Base-by-base conservation (phyloP, 2,888 invertebrate species). In the Habrosyne pyritoides region DNA sequence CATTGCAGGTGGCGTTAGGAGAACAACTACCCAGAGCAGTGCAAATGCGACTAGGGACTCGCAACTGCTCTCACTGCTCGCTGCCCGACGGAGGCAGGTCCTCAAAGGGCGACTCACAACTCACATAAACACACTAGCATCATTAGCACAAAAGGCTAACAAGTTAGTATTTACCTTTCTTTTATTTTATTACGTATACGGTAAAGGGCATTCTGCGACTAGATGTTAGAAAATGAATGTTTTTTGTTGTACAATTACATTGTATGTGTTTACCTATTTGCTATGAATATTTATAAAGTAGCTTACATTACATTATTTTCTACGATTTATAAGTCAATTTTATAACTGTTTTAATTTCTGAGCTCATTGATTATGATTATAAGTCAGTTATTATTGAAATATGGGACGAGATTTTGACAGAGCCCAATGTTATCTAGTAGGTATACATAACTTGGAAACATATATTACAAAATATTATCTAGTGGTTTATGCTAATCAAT, bases 61-160 rank as follows among this genome's bases (percentile, higher is more conserved):
- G 47, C 94, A 94, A 63, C 83, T 94, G 55, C 88, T 93, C 79
- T 93, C 93, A 8, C 80, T 95, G 50, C 85, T 95, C 61, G 94
- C 94, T 0, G 94, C 94, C 0, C 85, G 95, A 26, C 88, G 95
- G 52, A 91, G 94, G 46, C 94, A 95, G 54, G 83, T 94, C 52
- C 89, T 94, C 53, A 90, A 87, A 12, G 94, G 93, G 26, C 87
- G 94, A 47, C 87, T 93, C 64, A 86, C 93, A 21, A 87, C 91
- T 47, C 91, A 93, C 71, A 83, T 93, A 66, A 91, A 84, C 68
- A 89, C 90, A 5, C 67, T 93, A 50, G 86, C 93, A 30, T 77
- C 87, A 28, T 72, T 93, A 67, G 89, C 91, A 57, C 81, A 91
- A 60, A 93, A 90, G 67, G 79, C 89, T 61, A 84, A 87, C 66